These are phyloP conservation scores for Aix galericulata DNA, from an alignment of 2,113 vertebrate species.

Conservation along the genomic window DNA sequence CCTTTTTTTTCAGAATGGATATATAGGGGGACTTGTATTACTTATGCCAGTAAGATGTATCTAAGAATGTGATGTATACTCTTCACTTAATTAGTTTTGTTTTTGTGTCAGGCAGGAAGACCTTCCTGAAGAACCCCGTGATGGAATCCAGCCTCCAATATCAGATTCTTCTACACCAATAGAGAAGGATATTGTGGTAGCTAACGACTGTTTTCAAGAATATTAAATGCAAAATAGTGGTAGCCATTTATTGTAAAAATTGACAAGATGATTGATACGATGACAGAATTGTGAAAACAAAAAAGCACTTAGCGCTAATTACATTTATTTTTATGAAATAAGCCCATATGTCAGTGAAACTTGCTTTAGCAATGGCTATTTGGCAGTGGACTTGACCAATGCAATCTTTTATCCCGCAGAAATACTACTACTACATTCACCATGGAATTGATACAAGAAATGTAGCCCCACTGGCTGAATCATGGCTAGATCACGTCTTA, in stretches of 20 bases:
- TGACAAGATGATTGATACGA: neutral
- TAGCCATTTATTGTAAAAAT: neutral
- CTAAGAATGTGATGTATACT: neutral
- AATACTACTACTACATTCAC: conserved; percentile 82
- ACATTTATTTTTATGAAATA: neutral
- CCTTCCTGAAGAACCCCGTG: conserved; percentile 1
- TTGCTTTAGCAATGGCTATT: neutral
- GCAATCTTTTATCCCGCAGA: conserved; percentile 64
- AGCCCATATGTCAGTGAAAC: neutral
- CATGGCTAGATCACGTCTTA: conserved; percentile 81
- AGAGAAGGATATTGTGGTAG: conserved; percentile 79
- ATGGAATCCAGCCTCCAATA: conserved; percentile 30
- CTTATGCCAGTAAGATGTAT: neutral
- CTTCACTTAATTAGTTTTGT: neutral
- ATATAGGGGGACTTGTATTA: neutral
- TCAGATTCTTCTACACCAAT: conserved; percentile 27
- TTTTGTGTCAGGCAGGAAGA: conserved; percentile 71
- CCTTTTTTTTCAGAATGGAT: neutral
- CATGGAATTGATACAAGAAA: conserved; percentile 82
- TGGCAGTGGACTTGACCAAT: neutral
- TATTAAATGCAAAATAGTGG: neutral
- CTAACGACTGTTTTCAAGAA: neutral
- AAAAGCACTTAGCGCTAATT: neutral
- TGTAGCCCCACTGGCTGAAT: conserved; percentile 82
- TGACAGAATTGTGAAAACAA: neutral